Base-by-base conservation (phyloP, 2,113 vertebrate genomes). In the Hepsetus odoe region DNA sequence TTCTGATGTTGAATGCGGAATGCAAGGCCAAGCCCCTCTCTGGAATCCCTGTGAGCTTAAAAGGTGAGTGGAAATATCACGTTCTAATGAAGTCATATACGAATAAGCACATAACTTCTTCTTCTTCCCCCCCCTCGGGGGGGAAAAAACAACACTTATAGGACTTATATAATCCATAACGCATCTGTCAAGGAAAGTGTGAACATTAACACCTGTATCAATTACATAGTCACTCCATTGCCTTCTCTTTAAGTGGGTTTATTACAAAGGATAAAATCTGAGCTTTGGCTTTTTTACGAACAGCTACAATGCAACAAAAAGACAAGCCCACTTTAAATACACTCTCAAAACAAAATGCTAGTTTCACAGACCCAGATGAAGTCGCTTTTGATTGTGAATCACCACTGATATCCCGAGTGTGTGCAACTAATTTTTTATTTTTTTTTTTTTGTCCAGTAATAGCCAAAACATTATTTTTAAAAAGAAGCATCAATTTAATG, bases 1-100 rank as follows among this genome's bases (percentile, higher is more conserved):
- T 90, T 86, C 72, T 82, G 65, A 84, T 75, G 76, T 26, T 33
- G 76, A 28, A 46, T 79, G 80, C 72, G 82, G 85, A 90, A 89
- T 89, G 80, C 74, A 80, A 46, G 46, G 14, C 72, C 85, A 65
- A 81, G 56, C 77, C 82, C 85, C 35, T 32, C 55, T 56, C 26
- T 44, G 30, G 33, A 72, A 80, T 80, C 53, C 58, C 28, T n/a
- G 11, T 42, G 40, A 35, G 42, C 67, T 79, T 64, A 49, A 67
- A 66, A 32, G 32, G 56, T 13, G 26, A 16, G 66, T 24, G 55
- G 72, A 65, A 70, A 81, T 30, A 71, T 53, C 71, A 71, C 67
- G n/a, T n/a, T n/a, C n/a, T n/a, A n/a, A 22, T 58, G 5, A 33
- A 53, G 28, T 9, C 24, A 71, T 16, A 24, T 59, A 20, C 72